Conservation (phyloP, 2,797 vertebrate genomes). For the Coluber constrictor region DNA sequence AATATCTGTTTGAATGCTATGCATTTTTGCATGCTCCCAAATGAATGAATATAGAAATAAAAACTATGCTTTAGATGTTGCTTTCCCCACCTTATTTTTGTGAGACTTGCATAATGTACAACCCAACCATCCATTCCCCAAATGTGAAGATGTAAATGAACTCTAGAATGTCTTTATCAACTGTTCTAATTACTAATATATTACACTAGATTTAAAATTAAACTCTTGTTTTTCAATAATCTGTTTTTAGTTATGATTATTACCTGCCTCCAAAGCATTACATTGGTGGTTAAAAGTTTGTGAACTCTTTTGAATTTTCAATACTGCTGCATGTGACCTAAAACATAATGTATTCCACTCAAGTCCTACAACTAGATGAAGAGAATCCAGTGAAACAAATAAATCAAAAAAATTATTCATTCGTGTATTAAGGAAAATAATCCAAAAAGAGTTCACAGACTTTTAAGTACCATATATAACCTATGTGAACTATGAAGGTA, state of each 20-base stretch:
- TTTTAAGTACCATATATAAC: not conserved
- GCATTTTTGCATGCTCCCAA: not conserved
- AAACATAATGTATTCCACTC: not conserved
- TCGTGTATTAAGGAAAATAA: not conserved
- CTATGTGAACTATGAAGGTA: not conserved
- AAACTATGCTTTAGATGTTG: not conserved
- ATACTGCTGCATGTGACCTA: not conserved
- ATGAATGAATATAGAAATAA: not conserved
- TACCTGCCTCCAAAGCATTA: not conserved
- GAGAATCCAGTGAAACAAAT: not conserved
- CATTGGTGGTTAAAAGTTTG: not conserved
- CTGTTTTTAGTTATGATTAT: not conserved
- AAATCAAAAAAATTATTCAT: not conserved
- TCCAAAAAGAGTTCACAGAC: not conserved
- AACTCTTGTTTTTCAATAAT: not conserved
- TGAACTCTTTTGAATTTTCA: not conserved
- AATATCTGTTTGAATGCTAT: not conserved
- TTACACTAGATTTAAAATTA: slow-evolving; percentile 20
- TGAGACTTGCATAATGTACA: slow-evolving; percentile 2
- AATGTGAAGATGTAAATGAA: not conserved
- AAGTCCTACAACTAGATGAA: not conserved
- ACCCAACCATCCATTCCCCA: not conserved
- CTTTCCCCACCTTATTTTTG: not conserved
- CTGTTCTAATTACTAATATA: slow-evolving; percentile 12
- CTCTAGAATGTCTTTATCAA: not conserved